Base-by-base conservation (phyloP, 2,888 invertebrate species). In the Trachelus tabidus region DNA sequence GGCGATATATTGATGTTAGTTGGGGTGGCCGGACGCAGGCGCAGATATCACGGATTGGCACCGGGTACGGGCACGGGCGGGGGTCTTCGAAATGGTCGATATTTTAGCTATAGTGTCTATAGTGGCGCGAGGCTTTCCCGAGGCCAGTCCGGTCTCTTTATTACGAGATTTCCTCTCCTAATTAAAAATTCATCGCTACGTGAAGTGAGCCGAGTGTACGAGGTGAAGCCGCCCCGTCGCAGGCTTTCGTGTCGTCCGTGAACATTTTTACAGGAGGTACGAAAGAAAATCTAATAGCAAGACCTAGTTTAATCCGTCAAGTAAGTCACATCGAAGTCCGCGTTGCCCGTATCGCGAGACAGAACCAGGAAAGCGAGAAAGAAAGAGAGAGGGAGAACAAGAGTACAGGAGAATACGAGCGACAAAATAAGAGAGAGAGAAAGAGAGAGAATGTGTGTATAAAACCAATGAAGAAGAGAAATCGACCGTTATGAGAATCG, bases 51-150 rank as follows among this genome's bases (percentile, higher is more conserved):
- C 73, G 69, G 31, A 35, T 79, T 79, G 80, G 82, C 81, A 80
- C 81, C 79, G 81, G 79, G 82, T 71, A 82, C 83, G 81, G 83
- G 84, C 82, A 87, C 86, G 88, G 89, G 89, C 87, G 89, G 89
- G 89, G 88, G 89, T 89, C 87, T 81, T 79, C 83, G 87, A 88
- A 89, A 89, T 89, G 89, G 89, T 91, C 91, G 91, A 91, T 90
- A 91, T 89, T 89, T 85, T 87, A 88, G 85, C 87, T 89, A 89
- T 89, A 89, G 87, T 82, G 86, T 83, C 84, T 83, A 89, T 86
- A 86, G 89, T 90, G 89, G 89, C 87, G 88, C 89, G 89, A 89
- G 88, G 85, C 89, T 86, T 88, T 82, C 80, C 86, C 85, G 84
- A 85, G 85, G 83, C 82, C 85, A 87, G 87, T 85, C 81, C 82